Evolutionary conservation across 1,140 invertebrate genomes (phyloP), one percentile per base, ranked within the genome.

Genomic region (Scylla paramamosain): DNA sequence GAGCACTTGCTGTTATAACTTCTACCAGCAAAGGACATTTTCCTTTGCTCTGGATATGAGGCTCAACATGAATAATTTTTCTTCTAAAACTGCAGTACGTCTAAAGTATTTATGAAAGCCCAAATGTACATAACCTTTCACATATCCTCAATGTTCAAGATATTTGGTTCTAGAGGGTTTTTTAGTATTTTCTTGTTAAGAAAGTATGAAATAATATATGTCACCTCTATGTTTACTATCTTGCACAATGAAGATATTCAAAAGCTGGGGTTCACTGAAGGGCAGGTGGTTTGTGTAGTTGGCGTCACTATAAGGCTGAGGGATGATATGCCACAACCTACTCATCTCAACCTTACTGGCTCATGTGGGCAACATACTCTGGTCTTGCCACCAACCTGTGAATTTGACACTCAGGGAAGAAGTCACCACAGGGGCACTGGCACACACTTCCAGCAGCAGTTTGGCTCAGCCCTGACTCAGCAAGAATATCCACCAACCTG

Each of bases 291-390:
- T 16, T 59, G 87, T 94, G 84, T 77, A 29, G 94, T 92, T 95
- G 90, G 91, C 52, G 94, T 92, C 39, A 92, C 94, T 90, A 95
- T 91, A 95, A 95, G 94, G 94, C 90, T 92, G 94, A 95, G 94
- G 94, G 94, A 95, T 95, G 94, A 95, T 95, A 95, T 95, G 90
- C 94, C 94, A 95, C 94, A 95, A 95, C 94, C 94, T 95, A 92
- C 28, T 25, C 94, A 95, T 95, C 94, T 95, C 90, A 95, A 95
- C 94, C 94, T 95, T 95, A 77, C 67, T 87, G 94, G 94, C 90
- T 91, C 32, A 89, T 92, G 77, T 86, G 90, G 90, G 82, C 93
- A 82, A 46, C 29, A 39, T 83, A 86, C 77, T 86, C 29, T 87
- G 87, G 94, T 95, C 94, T 92, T 86, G 90, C 89, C 48, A 91